These are phyloP conservation scores for Platyrinchus mystaceus DNA, from an alignment of 2,797 vertebrate genomes.

Conservation along the genomic window DNA sequence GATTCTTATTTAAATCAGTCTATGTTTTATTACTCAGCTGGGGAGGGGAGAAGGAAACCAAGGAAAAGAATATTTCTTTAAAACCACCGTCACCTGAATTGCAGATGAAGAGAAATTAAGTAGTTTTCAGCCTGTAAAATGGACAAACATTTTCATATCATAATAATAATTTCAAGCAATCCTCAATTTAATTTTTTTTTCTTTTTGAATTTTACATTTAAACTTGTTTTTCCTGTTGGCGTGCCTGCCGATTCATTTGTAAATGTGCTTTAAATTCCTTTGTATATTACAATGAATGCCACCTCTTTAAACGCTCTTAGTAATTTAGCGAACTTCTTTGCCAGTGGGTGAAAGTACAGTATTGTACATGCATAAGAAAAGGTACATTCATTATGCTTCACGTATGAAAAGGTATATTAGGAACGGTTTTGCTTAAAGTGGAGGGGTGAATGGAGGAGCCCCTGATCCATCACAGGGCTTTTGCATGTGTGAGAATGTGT, in stretches of 20 bases:
- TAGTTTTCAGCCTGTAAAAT: conserved; percentile 37
- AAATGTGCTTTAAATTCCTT: conserved; percentile 72
- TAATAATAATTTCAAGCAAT: conserved; percentile 20
- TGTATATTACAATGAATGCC: conserved; percentile 69
- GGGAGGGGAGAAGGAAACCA: conserved; percentile 46
- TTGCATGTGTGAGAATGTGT: conserved; percentile 56
- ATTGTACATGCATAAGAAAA: conserved; percentile 39
- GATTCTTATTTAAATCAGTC: conserved; percentile 73
- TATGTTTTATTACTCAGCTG: conserved; percentile 71
- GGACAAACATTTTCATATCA: conserved; percentile 59
- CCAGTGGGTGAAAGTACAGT: conserved; percentile 64
- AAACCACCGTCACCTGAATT: conserved; percentile 55
- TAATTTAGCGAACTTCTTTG: conserved; percentile 67
- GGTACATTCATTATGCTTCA: conserved; percentile 58
- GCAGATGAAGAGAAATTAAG: conserved; percentile 49
- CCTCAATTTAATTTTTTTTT: neutral
- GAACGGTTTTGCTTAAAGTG: conserved; percentile 60
- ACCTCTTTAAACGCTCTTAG: conserved; percentile 65
- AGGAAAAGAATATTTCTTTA: conserved; percentile 46
- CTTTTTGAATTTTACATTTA: conserved; percentile 6
- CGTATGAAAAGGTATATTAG: conserved; percentile 57
- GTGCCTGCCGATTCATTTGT: conserved; percentile 63
- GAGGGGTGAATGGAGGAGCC: conserved; percentile 56
- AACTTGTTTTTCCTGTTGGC: conserved; percentile 56
- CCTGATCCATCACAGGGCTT: conserved; percentile 28